A percentile compares a stretch with the other conserved stretches of the same genome.
These are phyloP conservation scores for Actenoides hombroni DNA, from an alignment of 2,113 vertebrate species.

Conservation along the genomic window DNA sequence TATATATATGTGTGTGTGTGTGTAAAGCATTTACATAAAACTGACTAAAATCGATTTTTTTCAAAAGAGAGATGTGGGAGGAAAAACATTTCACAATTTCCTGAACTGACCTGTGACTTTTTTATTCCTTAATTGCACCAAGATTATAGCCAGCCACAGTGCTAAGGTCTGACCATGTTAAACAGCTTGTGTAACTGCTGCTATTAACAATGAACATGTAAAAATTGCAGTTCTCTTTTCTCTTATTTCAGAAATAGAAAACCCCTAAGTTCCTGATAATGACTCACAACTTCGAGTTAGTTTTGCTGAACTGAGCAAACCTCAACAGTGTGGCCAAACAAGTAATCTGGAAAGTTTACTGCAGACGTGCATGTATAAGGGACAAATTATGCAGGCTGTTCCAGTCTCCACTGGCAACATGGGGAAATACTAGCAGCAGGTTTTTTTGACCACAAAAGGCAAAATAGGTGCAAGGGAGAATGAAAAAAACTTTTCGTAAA, in stretches of 20 bases:
- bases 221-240: conserved; percentile 45
- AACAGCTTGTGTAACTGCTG: not conserved
- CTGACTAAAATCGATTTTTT: not conserved
- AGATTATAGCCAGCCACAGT: not conserved
- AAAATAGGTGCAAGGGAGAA: not conserved
- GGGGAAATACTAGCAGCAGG: conserved; percentile 13
- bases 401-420: conserved; percentile 39
- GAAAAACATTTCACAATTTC: not conserved
- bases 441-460: not conserved
- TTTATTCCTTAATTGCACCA: not conserved
- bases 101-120: not conserved
- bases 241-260: conserved; percentile 7
- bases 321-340: not conserved
- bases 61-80: not conserved
- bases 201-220: not conserved
- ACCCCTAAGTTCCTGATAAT: conserved; percentile 41
- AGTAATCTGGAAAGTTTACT: conserved; percentile 46
- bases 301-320: not conserved
- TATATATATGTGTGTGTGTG: not conserved
- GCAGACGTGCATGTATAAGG: not conserved
- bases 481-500: not conserved
- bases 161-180: not conserved
- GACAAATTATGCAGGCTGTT: conserved; percentile 15
- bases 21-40: not conserved
- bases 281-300: conserved; percentile 37